Evolutionary conservation across 1,140 invertebrate species (phyloP).

Genomic region (Rhagoletis zephyria): DNA sequence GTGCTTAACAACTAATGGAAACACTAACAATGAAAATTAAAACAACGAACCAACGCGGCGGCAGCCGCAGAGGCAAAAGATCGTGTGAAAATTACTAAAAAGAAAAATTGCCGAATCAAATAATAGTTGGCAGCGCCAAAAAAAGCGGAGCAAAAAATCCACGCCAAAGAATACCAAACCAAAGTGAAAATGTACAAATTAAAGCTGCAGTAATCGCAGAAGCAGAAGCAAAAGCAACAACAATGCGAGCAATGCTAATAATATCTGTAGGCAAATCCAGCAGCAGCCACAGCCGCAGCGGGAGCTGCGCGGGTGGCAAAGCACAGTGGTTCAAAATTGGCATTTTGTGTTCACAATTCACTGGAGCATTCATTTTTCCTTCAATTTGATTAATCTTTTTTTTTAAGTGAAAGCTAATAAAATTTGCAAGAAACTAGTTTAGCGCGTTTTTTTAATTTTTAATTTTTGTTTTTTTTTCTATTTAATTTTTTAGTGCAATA

Average conservation of each 20-base stretch:
- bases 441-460: too few relatives aligned
- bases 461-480: background rate
- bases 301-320: too few relatives aligned
- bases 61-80: background rate
- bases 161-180: background rate
- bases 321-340: background rate
- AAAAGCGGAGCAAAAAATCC: background rate
- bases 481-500: too few relatives aligned
- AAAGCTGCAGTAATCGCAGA: background rate
- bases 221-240: background rate
- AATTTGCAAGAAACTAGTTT: too few relatives aligned
- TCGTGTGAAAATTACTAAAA: slow-evolving; percentile 51
- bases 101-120: slow-evolving; percentile 26
- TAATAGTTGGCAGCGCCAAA: background rate
- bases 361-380: too few relatives aligned
- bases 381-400: too few relatives aligned
- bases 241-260: background rate
- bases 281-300: background rate
- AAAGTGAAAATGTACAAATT: slow-evolving; percentile 23
- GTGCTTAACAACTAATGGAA: background rate
- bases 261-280: background rate
- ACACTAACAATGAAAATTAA: slow-evolving; percentile 34
- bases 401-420: too few relatives aligned
- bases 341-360: too few relatives aligned
- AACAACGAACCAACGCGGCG: background rate